Evolutionary conservation across 2,113 vertebrate genomes (phyloP), one percentile per base, ranked within the genome.

Genomic region (Epinephelus fuscoguttatus): DNA sequence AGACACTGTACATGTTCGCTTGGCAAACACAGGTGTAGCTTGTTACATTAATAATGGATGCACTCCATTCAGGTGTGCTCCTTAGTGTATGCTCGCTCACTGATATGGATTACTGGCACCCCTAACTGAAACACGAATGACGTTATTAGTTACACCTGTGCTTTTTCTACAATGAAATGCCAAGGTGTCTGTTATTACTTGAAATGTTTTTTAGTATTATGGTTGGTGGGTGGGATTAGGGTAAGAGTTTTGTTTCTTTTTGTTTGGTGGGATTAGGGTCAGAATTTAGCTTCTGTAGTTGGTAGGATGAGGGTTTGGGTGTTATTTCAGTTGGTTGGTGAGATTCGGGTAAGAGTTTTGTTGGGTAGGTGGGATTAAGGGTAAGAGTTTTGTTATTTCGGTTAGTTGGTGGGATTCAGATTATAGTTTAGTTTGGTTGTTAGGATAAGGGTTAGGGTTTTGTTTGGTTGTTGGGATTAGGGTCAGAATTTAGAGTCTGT

Each of bases 11-110:
- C 52, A 61, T 52, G 53, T 59, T 70, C 40, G 68, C 45, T 53
- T 81, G 33, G 75, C 49, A 81, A 74, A 67, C 42, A 63, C 49
- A 67, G 53, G 42, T 56, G 63, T 45, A 62, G 61, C 19, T 50
- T 15, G 66, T 71, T 33, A 18, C 33, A 40, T 52, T 42, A 59
- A 50, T 57, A 37, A 53, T 19, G 42, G n/a, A 47, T 70, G 25
- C 40, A 47, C 33, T 72, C 15, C 18, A 75, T 37, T 66, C 40
- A 68, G n/a, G 27, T 53, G 70, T 78, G 70, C 68, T 30, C 57
- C 1, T 4, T 49, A 30, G 60, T 82, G 45, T 3, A 37, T 42
- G 42, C 3, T 42, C 42, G 18, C 37, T 21, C 40, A 69, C 10
- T 14, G 4, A 42, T 14, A 72, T 25, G 23, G 13, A 50, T 59